Evolutionary conservation across 2,888 invertebrate species (phyloP).

Genomic region (Epirrhoe tristata): DNA sequence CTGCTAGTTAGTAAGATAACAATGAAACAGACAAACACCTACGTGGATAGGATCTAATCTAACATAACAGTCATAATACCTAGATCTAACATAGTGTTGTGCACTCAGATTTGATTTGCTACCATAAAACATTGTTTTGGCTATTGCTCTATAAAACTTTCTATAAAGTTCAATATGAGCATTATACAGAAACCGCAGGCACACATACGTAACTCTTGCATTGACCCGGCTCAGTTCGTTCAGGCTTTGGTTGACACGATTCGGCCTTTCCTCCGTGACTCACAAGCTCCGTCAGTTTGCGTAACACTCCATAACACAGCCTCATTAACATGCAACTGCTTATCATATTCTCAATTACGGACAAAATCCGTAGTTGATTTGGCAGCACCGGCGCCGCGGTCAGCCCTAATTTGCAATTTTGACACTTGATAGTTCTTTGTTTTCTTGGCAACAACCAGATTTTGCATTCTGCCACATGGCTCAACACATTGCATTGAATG

Average conservation of each 20-base stretch:
- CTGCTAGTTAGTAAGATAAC: conserved; percentile 6
- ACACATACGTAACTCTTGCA: conserved; percentile 32
- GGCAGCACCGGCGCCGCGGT: conserved; percentile 28
- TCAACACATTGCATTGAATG: not conserved
- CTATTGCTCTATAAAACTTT: no score
- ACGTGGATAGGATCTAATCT: not conserved
- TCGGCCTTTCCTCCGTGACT: conserved; percentile 50
- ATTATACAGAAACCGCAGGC: not conserved
- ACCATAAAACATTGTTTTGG: no score
- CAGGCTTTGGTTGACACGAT: conserved; percentile 42
- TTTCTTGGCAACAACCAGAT: conserved; percentile 14
- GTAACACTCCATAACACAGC: conserved; percentile 50
- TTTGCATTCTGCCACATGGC: conserved; percentile 9
- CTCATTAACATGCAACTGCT: conserved; percentile 49
- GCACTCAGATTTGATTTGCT: not conserved
- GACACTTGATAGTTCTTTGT: conserved; percentile 7
- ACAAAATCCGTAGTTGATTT: conserved; percentile 31
- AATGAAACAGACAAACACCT: conserved; percentile 10
- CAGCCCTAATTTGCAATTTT: conserved; percentile 39
- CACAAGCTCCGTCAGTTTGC: conserved; percentile 44
- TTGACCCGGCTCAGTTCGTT: conserved; percentile 31
- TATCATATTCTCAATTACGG: conserved; percentile 46
- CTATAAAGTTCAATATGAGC: not conserved
- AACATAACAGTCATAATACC: conserved; percentile 2
- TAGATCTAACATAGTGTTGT: not conserved